Percentiles rank a stretch among this genome's conserved stretches.
phyloP scores from a whole-genome alignment of 1,140 invertebrate species.

The Trinorchestia longiramus region DNA sequence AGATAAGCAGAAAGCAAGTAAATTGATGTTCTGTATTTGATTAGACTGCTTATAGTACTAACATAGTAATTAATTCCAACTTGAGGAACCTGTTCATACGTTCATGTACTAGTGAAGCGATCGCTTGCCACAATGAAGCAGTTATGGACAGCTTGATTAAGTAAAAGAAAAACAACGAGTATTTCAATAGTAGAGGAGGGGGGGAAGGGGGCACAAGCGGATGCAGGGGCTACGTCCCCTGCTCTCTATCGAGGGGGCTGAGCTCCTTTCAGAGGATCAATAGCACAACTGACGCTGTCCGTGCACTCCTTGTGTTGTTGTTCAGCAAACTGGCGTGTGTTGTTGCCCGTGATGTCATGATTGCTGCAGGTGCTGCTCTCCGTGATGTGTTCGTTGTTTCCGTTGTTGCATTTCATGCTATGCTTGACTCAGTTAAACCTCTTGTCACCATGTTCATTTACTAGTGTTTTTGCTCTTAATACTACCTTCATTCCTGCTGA shows the following conservation, averaged over 20 bases:
- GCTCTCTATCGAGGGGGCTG: conserved; percentile 23
- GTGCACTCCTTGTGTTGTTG: conserved; percentile 28
- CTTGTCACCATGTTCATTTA: background rate
- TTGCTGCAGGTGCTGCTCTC: background rate
- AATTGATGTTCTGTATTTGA: no score
- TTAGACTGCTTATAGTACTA: background rate
- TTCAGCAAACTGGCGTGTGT: background rate
- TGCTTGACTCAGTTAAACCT: background rate
- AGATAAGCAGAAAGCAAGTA: no score
- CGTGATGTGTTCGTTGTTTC: background rate
- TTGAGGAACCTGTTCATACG: background rate
- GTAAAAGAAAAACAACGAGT: background rate
- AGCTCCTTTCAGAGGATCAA: conserved; percentile 31
- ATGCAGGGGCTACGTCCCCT: background rate
- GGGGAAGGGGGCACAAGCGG: background rate
- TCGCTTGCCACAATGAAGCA: background rate
- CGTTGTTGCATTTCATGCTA: background rate
- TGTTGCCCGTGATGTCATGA: background rate
- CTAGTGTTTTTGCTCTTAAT: background rate
- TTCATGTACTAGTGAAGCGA: background rate
- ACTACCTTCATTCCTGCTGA: background rate
- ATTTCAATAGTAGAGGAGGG: background rate
- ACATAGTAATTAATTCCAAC: background rate
- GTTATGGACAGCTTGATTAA: background rate
- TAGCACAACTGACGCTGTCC: conserved; percentile 12